phyloP scores from a whole-genome alignment of 37 sponge, comb jelly and placozoan genomes.

The Trichoplax adhaerens region DNA sequence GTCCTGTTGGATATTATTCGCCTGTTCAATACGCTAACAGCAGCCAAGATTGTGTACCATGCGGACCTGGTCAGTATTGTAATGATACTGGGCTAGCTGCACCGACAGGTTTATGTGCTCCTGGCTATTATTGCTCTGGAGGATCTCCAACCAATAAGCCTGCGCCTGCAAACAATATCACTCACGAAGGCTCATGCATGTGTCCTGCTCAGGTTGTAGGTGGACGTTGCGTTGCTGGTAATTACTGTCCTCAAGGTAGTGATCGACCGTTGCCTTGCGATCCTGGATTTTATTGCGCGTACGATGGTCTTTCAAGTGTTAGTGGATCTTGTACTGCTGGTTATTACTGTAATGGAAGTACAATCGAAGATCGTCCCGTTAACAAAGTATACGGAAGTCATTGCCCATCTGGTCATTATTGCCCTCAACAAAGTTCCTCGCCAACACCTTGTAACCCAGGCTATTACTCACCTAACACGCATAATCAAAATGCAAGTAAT shows the following conservation, averaged over 20 bases:
- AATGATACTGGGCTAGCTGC: constrained; percentile 13
- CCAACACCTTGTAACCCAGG: too few relatives aligned
- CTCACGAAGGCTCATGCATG: too few relatives aligned
- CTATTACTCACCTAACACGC: too few relatives aligned
- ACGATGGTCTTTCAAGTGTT: constrained; percentile 2
- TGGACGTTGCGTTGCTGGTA: constrained; percentile 10
- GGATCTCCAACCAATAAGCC: background rate
- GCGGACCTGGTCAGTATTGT: constrained; percentile 18
- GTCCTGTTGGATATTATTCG: constrained; percentile 20
- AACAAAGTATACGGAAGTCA: too few relatives aligned
- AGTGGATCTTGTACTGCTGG: constrained; percentile 12
- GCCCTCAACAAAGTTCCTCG: background rate
- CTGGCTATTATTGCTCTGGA: constrained; percentile 20
- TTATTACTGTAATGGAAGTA: too few relatives aligned
- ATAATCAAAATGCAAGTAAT: too few relatives aligned
- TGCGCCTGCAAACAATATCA: constrained; percentile 3
- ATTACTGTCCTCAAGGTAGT: constrained; percentile 15
- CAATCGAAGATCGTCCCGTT: too few relatives aligned
- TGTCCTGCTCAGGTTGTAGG: too few relatives aligned
- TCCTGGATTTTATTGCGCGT: constrained; percentile 22
- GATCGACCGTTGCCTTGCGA: constrained; percentile 14
- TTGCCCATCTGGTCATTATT: constrained; percentile 24
- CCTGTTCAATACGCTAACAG: background rate
- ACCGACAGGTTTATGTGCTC: constrained; percentile 14
- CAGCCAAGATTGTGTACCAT: constrained; percentile 2